These are phyloP conservation scores for Oreochromis grahami DNA, from an alignment of 2,797 vertebrate species.

Conservation along the genomic window DNA sequence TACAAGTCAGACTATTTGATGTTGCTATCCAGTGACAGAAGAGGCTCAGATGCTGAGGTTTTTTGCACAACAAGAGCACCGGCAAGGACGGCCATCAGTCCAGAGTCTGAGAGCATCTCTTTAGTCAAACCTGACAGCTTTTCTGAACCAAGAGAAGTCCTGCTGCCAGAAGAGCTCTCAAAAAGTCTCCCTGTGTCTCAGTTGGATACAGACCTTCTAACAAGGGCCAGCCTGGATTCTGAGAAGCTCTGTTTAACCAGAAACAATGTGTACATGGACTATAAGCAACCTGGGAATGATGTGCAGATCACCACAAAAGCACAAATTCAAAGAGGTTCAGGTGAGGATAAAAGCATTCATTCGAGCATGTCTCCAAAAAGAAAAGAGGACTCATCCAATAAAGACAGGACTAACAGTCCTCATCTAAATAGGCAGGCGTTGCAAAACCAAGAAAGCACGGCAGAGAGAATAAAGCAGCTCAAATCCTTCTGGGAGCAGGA, in stretches of 20 bases:
- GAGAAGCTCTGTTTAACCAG: conserved; percentile 7
- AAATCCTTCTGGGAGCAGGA: conserved; percentile 78
- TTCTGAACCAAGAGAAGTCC: conserved; percentile 6
- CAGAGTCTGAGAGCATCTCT: conserved; percentile 17
- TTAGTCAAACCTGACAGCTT: background rate
- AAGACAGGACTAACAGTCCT: conserved; percentile 22
- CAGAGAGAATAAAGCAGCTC: conserved; percentile 65
- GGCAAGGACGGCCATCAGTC: background rate
- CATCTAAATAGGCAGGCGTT: conserved; percentile 22
- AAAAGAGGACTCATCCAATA: conserved; percentile 18
- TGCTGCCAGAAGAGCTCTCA: background rate
- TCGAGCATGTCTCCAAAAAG: conserved; percentile 21
- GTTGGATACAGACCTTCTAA: background rate
- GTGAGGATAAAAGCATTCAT: conserved; percentile 27
- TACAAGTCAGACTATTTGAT: conserved; percentile 3
- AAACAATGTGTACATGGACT: background rate
- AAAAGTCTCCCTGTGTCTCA: background rate
- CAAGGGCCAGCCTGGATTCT: background rate
- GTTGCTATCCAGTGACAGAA: background rate
- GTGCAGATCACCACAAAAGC: background rate
- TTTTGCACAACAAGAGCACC: background rate
- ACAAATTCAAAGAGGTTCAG: conserved; percentile 3
- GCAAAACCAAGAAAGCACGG: conserved; percentile 55
- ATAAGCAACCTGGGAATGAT: conserved; percentile 5
- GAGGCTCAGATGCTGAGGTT: conserved; percentile 26